phyloP scores from a whole-genome alignment of 1,140 invertebrate genomes.

The Micrasema minimum region DNA sequence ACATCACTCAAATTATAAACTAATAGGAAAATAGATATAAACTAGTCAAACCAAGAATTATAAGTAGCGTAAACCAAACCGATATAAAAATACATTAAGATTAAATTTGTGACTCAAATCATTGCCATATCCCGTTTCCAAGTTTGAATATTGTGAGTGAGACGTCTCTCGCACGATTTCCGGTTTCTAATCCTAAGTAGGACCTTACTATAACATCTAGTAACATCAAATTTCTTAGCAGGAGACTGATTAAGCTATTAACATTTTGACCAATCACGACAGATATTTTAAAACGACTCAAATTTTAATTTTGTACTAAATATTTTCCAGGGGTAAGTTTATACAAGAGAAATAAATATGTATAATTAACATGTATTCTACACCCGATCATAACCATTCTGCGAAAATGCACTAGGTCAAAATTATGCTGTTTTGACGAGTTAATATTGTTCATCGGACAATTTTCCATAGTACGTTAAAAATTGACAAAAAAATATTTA shows the following conservation, averaged over 20 bases:
- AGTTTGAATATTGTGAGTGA: not conserved
- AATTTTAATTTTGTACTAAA: slow-evolving; percentile 19
- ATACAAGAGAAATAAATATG: too few relatives aligned
- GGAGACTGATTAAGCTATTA: slow-evolving; percentile 21
- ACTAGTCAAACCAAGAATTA: not conserved
- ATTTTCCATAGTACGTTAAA: too few relatives aligned
- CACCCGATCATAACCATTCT: too few relatives aligned
- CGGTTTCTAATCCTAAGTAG: slow-evolving; percentile 4
- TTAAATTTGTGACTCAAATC: slow-evolving; percentile 29
- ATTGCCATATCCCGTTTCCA: slow-evolving; percentile 19
- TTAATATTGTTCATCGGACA: too few relatives aligned
- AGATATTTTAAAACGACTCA: slow-evolving; percentile 30
- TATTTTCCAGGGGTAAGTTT: slow-evolving; percentile 2
- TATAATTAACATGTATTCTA: too few relatives aligned
- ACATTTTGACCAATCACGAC: slow-evolving; percentile 26
- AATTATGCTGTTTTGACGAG: too few relatives aligned
- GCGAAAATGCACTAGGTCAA: too few relatives aligned
- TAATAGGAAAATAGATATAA: slow-evolving; percentile 25
- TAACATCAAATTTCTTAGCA: slow-evolving; percentile 9
- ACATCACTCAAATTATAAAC: slow-evolving; percentile 9
- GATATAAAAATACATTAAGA: slow-evolving; percentile 3
- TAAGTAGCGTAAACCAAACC: slow-evolving; percentile 4
- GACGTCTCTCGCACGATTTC: not conserved
- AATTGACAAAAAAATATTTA: too few relatives aligned
- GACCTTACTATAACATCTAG: slow-evolving; percentile 31